Conservation (phyloP, 1,140 invertebrate species). For the Ephestia elutella region DNA sequence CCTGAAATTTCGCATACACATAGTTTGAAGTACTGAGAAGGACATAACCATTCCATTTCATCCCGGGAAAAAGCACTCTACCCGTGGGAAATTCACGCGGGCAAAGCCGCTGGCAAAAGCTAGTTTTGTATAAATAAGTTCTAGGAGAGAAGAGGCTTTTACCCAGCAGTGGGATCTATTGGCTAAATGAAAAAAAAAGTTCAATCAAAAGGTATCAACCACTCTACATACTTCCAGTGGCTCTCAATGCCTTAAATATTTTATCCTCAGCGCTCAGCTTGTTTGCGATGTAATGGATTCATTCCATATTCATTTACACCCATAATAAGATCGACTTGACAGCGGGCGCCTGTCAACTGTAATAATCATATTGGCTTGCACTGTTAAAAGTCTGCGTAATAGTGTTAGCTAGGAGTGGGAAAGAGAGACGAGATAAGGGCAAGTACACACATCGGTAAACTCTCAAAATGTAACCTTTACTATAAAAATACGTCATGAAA, state of each 20-base stretch:
- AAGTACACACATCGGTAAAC: background rate
- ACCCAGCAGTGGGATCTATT: too few species aligned
- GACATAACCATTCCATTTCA: too few species aligned
- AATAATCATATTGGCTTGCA: conserved; percentile 46
- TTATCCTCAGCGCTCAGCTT: conserved; percentile 55
- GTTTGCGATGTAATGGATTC: conserved; percentile 74
- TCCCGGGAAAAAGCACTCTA: too few species aligned
- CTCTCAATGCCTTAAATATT: conserved; percentile 53
- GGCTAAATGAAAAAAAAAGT: too few species aligned
- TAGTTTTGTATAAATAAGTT: too few species aligned
- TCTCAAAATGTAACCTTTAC: background rate
- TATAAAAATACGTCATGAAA: too few species aligned
- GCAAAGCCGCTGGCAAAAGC: too few species aligned
- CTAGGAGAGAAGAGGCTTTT: too few species aligned
- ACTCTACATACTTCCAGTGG: conserved; percentile 32
- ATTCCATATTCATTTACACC: conserved; percentile 74
- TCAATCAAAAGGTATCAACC: conserved; percentile 22
- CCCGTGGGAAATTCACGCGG: too few species aligned
- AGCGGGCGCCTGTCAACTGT: conserved; percentile 62
- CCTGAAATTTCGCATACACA: too few species aligned
- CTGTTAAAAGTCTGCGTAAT: conserved; percentile 43
- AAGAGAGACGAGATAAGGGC: conserved; percentile 21
- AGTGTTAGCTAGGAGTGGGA: conserved; percentile 28
- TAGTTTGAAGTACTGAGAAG: too few species aligned
- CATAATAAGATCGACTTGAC: conserved; percentile 67